Conservation (phyloP, 2,797 vertebrate genomes). For the Cossypha polioptera region DNA sequence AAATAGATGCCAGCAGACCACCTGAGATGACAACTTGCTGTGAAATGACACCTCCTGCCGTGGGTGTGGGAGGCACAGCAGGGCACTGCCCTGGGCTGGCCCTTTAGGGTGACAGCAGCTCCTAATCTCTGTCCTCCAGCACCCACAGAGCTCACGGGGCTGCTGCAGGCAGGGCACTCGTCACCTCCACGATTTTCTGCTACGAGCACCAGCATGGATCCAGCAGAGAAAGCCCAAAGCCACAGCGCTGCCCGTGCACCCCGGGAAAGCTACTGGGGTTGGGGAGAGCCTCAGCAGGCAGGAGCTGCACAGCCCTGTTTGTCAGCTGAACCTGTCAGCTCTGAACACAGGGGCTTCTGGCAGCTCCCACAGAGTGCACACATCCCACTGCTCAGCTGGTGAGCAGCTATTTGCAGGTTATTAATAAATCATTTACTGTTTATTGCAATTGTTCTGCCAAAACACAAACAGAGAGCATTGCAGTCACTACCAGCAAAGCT, state of each 20-base stretch:
- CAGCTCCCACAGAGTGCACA: background rate
- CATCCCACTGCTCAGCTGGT: background rate
- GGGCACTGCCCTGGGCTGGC: background rate
- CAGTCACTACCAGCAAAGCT: background rate
- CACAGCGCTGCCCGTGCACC: accelerated
- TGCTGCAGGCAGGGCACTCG: background rate
- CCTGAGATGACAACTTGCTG: accelerated
- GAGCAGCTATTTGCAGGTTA: background rate
- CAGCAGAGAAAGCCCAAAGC: background rate
- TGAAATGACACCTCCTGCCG: background rate
- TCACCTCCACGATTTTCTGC: accelerated
- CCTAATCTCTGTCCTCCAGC: background rate
- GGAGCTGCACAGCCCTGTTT: background rate
- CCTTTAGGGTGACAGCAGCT: background rate
- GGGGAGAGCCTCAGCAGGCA: background rate
- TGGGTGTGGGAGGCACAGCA: accelerated
- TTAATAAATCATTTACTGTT: slow-evolving; percentile 6
- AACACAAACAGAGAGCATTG: background rate
- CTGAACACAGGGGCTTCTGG: background rate
- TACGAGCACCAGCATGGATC: accelerated
- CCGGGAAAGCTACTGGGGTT: accelerated
- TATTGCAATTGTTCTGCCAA: background rate
- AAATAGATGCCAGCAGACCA: background rate
- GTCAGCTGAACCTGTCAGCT: background rate
- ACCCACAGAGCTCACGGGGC: accelerated